Evolutionary conservation across 64 coral and sea anemone genomes (phyloP), one percentile per base, ranked within the genome.

Genomic region (Stichodactyla mertensii): DNA sequence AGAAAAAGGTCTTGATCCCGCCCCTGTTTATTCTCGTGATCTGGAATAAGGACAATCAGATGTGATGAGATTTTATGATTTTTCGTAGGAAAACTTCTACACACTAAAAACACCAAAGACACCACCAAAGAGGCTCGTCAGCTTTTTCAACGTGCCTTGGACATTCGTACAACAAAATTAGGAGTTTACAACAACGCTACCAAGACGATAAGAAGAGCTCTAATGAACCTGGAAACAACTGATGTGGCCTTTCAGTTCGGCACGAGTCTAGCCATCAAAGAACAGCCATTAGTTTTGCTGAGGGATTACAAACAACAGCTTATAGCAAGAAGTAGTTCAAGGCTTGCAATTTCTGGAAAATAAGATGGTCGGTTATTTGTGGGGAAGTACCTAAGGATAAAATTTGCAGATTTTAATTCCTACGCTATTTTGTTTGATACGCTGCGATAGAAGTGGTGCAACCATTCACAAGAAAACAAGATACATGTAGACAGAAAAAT

Each of bases 131-230:
- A 99, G 86, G 91, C 93, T 8, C 88, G 89, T 51, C 55, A 85
- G 19, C 88, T 92, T 19, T 77, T 95, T 6, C 97, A 99, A 59
- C 87, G 93, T 11, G 87, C 97, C 22, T 56, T 99, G 22, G 97
- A 99, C 82, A 99, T 99, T 83, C 88, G 88, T 16, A 90, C 97
- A 18, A 45, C 88, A 56, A 87, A 95, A 51, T 83, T 95, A 27
- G 97, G 97, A 0, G 90, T 99, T n/a, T 95, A 99, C 54, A 90
- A 99, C 84, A 57, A 56, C 64, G 56, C 79, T 10, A 95, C 93
- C 51, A 95, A 95, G 71, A 52, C 83, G 9, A 86, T 92, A 26
- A 99, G 97, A 80, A 90, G 90, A 55, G 85, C 86, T 16, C 97
- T 99, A 14, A 92, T 95, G 90, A 80, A 58, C 20, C 82, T 96